Conservation (phyloP, 2,888 invertebrate genomes). For the Criorhina ranunculi region DNA sequence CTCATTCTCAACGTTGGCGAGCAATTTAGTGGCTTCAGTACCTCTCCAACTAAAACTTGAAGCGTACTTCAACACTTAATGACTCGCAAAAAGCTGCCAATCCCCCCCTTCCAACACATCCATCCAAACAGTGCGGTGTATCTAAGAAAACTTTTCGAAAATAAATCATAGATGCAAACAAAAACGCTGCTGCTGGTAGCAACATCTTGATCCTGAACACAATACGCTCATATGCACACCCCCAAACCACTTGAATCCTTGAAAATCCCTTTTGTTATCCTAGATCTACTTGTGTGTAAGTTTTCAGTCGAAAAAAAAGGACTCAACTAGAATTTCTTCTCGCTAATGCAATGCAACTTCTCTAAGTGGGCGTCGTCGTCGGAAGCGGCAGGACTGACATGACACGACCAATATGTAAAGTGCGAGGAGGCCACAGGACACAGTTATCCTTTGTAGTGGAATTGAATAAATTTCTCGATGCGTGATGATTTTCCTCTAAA, state of each 20-base stretch:
- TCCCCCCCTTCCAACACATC: constrained; percentile 18
- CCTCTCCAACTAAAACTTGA: background rate
- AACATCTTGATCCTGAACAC: constrained; percentile 9
- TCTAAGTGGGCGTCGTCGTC: constrained; percentile 4
- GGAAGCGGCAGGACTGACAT: background rate
- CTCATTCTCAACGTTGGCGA: background rate
- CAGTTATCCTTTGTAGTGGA: background rate
- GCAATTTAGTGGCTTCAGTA: background rate
- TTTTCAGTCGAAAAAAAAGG: background rate
- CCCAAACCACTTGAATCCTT: too few relatives aligned
- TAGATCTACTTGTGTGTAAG: constrained; percentile 24
- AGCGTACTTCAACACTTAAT: background rate
- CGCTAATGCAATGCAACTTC: constrained; percentile 7
- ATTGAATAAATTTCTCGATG: constrained; percentile 30
- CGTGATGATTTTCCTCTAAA: constrained; percentile 21
- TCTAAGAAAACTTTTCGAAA: constrained; percentile 17
- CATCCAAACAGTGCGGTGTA: constrained; percentile 15
- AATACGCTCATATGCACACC: too few relatives aligned
- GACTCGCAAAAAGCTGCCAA: constrained; percentile 4
- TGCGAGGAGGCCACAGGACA: background rate
- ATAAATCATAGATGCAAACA: constrained; percentile 39
- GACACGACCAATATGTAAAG: constrained; percentile 2
- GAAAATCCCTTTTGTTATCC: constrained; percentile 21
- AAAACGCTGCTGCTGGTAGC: constrained; percentile 23
- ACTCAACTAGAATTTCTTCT: background rate